A percentile compares a stretch with the other conserved stretches of the same genome.
phyloP scores from a whole-genome alignment of 2,113 vertebrate genomes.

The Chauna torquata region DNA sequence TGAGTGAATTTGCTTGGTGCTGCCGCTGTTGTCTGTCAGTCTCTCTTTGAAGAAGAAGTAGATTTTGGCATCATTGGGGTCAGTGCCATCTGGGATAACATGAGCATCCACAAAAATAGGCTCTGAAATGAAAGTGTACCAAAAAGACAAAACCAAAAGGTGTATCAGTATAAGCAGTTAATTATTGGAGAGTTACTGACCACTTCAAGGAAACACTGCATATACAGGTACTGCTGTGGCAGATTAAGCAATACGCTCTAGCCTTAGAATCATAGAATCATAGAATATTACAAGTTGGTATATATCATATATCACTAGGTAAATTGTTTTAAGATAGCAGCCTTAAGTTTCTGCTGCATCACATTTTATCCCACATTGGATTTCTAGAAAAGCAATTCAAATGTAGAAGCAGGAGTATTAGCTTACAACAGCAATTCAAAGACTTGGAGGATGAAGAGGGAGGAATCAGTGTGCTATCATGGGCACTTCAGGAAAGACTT shows the following conservation, averaged over 20 bases:
- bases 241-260: not conserved
- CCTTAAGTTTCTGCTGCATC: not conserved
- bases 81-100: constrained; percentile 93
- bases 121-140: constrained; percentile 76
- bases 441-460: not conserved
- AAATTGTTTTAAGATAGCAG: not conserved
- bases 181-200: not conserved
- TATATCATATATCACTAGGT: not conserved
- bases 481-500: not conserved
- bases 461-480: not conserved
- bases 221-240: not conserved
- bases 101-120: constrained; percentile 95
- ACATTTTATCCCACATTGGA: not conserved
- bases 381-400: not conserved
- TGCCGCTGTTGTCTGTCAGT: constrained; percentile 90
- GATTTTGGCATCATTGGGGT: constrained; percentile 93
- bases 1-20: constrained; percentile 93
- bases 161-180: not conserved
- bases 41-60: constrained; percentile 97
- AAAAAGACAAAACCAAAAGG: not conserved
- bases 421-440: not conserved
- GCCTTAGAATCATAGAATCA: too few relatives aligned
- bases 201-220: not conserved
- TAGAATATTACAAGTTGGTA: too few relatives aligned
- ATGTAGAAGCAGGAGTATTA: not conserved